Percentiles rank a stretch among this genome's conserved stretches.
Conservation (phyloP, 2,113 vertebrate genomes). For the Stegostoma tigrinum region DNA sequence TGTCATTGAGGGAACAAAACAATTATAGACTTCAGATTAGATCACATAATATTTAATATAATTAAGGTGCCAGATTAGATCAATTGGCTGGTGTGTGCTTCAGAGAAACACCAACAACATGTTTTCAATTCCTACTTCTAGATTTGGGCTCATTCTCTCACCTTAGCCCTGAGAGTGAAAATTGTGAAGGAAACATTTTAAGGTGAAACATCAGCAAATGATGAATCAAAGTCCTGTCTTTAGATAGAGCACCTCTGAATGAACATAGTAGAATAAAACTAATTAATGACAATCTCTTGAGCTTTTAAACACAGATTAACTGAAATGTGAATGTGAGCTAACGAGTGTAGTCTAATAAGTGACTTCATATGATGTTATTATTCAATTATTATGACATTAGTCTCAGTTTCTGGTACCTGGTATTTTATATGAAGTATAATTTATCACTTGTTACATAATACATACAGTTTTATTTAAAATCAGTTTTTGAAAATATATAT, state of each 20-base stretch:
- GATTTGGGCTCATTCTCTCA: no score
- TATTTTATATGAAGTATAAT: not conserved
- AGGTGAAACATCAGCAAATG: no score
- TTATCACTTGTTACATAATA: not conserved
- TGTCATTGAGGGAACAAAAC: not conserved
- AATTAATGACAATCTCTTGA: not conserved
- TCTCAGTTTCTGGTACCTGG: not conserved
- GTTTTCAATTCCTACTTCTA: no score
- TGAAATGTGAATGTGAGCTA: not conserved
- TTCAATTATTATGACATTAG: not conserved
- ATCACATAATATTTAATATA: not conserved
- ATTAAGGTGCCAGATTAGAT: no score
- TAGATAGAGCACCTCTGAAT: no score
- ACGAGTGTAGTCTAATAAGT: not conserved
- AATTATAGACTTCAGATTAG: no score
- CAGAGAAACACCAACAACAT: no score
- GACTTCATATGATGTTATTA: slow-evolving; percentile 4
- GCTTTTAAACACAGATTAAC: slow-evolving; percentile 24
- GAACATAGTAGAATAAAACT: not conserved
- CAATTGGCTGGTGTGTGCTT: no score
- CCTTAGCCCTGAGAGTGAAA: no score
- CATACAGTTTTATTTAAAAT: not conserved
- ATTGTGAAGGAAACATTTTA: no score
- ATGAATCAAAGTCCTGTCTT: no score
- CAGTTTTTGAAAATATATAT: not conserved